A percentile compares a stretch with the other conserved stretches of the same genome.
phyloP scores from a whole-genome alignment of 2,888 invertebrate species.

The Dichetophora obliterata region DNA sequence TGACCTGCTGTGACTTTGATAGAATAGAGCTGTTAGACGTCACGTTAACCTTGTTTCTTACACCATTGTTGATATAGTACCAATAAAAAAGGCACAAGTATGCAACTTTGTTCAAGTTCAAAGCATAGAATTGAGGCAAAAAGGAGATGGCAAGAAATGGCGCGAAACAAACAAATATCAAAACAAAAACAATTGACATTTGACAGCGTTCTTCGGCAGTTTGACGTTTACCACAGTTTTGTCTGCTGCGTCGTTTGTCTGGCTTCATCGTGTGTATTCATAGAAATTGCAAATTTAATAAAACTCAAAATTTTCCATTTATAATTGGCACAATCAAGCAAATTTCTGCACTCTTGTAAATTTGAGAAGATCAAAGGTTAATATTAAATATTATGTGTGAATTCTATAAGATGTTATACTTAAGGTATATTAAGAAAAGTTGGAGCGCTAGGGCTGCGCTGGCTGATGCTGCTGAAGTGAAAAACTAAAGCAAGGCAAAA shows the following conservation, averaged over 20 bases:
- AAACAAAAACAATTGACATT: conserved; percentile 40
- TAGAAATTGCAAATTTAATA: conserved; percentile 20
- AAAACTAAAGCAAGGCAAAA: conserved; percentile 45
- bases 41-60: too few species aligned
- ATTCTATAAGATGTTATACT: conserved; percentile 12
- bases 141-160: not conserved
- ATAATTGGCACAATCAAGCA: not conserved
- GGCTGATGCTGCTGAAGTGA: conserved; percentile 17
- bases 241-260: conserved; percentile 22
- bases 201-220: conserved; percentile 31
- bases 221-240: conserved; percentile 40
- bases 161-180: conserved; percentile 15
- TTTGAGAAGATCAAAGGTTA: conserved; percentile 18
- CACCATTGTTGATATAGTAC: too few species aligned
- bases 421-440: not conserved
- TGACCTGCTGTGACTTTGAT: too few species aligned
- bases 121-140: not conserved
- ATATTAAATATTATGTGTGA: not conserved
- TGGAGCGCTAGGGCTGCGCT: conserved; percentile 47
- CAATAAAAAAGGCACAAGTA: too few species aligned
- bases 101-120: not conserved
- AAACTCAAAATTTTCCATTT: not conserved
- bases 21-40: too few species aligned
- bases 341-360: not conserved
- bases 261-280: conserved; percentile 31